These are phyloP conservation scores for Casuarius casuarius DNA, from an alignment of 2,113 vertebrate species.

Conservation along the genomic window DNA sequence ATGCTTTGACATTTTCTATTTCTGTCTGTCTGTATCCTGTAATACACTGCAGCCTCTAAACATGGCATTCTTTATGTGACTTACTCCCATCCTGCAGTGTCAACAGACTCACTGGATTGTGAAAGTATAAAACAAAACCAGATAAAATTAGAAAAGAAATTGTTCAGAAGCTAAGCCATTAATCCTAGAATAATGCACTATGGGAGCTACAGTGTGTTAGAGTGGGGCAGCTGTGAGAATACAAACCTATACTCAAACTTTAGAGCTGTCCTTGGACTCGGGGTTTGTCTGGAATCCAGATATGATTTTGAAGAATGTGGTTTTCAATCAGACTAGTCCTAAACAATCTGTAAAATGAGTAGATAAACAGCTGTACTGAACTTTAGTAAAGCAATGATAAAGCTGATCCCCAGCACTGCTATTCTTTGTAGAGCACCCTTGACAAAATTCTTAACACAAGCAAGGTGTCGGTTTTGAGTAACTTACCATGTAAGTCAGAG, in stretches of 20 bases:
- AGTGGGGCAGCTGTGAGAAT: not conserved
- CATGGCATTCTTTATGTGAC: not conserved
- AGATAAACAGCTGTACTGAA: not conserved
- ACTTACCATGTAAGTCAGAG: not conserved
- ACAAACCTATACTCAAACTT: not conserved
- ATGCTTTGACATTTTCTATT: conserved; percentile 43
- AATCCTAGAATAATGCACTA: not conserved
- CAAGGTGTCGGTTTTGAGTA: not conserved
- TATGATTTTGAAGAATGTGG: not conserved
- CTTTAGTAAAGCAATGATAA: not conserved
- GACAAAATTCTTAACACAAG: not conserved
- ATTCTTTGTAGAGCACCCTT: not conserved
- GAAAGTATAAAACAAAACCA: conserved; percentile 29
- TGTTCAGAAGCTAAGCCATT: not conserved
- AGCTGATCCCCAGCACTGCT: not conserved
- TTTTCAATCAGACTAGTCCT: not conserved
- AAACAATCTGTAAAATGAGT: not conserved
- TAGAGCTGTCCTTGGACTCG: not conserved
- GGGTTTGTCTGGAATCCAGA: not conserved
- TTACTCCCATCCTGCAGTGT: conserved; percentile 28
- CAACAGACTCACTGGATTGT: conserved; percentile 18
- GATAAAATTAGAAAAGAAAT: conserved; percentile 24
- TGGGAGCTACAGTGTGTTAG: not conserved
- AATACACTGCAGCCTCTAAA: conserved; percentile 30
- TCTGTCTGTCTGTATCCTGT: conserved; percentile 23